phyloP scores from a whole-genome alignment of 2,888 invertebrate species.

The Drosophila flavopinicola region DNA sequence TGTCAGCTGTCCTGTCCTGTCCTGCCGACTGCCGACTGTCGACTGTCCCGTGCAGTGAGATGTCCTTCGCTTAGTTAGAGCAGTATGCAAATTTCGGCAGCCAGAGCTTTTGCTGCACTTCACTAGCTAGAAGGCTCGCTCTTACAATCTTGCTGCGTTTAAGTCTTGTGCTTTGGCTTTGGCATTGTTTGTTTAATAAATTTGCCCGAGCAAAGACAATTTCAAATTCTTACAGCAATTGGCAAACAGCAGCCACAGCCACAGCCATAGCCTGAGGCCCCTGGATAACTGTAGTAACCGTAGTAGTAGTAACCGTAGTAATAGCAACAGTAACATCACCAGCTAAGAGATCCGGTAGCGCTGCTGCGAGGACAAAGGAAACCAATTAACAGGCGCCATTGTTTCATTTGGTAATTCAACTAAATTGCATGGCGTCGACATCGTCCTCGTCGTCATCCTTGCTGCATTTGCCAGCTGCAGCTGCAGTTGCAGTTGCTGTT shows the following conservation, averaged over 20 bases:
- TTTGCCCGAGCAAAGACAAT: slow-evolving; percentile 71
- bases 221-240: slow-evolving; percentile 76
- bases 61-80: slow-evolving; percentile 64
- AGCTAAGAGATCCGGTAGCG: slow-evolving; percentile 47
- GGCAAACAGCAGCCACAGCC: slow-evolving; percentile 61
- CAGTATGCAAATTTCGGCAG: slow-evolving; percentile 59
- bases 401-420: slow-evolving; percentile 83
- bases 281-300: slow-evolving; percentile 36
- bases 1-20: slow-evolving; percentile 50
- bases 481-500: slow-evolving; percentile 9
- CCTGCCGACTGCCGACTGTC: too few relatives aligned
- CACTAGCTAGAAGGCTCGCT: slow-evolving; percentile 36
- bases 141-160: slow-evolving; percentile 33
- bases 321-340: slow-evolving; percentile 30
- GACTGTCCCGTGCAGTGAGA: slow-evolving; percentile 19
- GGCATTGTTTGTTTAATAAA: slow-evolving; percentile 72
- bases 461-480: too few relatives aligned
- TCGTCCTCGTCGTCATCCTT: too few relatives aligned
- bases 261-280: slow-evolving; percentile 35
- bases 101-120: slow-evolving; percentile 22
- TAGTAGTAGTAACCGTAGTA: slow-evolving; percentile 29
- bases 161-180: slow-evolving; percentile 40
- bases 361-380: slow-evolving; percentile 81
- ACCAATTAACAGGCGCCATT: slow-evolving; percentile 84
- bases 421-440: slow-evolving; percentile 73